Conservation (phyloP, 2,888 invertebrate species). For the Steinernema hermaphroditum region DNA sequence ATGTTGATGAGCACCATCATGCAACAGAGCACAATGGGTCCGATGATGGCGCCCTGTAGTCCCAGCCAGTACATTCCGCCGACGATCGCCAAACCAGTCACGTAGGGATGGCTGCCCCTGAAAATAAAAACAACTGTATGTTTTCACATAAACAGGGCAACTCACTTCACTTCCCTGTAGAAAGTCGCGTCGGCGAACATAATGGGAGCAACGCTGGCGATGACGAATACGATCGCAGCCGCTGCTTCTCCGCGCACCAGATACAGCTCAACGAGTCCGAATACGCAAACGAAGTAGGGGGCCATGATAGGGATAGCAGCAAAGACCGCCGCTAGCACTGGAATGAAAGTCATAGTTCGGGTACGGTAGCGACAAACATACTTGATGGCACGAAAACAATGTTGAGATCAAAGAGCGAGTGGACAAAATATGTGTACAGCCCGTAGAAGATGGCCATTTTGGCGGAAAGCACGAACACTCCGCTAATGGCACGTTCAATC, state of each 20-base stretch:
- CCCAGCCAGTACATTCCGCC: slow-evolving; percentile 97
- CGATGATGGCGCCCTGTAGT: slow-evolving; percentile 90
- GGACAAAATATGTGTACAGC: slow-evolving; percentile 95
- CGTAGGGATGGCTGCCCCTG: slow-evolving; percentile 91
- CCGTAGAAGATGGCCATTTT: slow-evolving; percentile 97
- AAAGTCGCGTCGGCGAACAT: slow-evolving; percentile 91
- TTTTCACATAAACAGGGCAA: slow-evolving; percentile 29
- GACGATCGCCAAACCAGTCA: slow-evolving; percentile 93
- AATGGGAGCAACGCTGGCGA: slow-evolving; percentile 85
- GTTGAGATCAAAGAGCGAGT: slow-evolving; percentile 87
- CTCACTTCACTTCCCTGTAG: slow-evolving; percentile 86
- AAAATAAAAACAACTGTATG: slow-evolving; percentile 38
- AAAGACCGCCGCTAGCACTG: slow-evolving; percentile 85
- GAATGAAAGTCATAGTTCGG: slow-evolving; percentile 55
- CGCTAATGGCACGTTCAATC: slow-evolving; percentile 74
- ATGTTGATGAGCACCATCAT: slow-evolving; percentile 85
- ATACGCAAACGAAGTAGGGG: slow-evolving; percentile 90
- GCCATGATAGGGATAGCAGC: slow-evolving; percentile 94
- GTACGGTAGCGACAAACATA: slow-evolving; percentile 68
- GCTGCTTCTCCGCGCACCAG: slow-evolving; percentile 83
- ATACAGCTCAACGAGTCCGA: slow-evolving; percentile 92
- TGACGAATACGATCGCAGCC: slow-evolving; percentile 79
- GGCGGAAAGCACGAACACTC: slow-evolving; percentile 91
- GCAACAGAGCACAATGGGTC: slow-evolving; percentile 89
- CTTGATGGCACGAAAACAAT: slow-evolving; percentile 89